These are phyloP conservation scores for Thereva unica DNA, from an alignment of 2,888 invertebrate species.

Conservation along the genomic window DNA sequence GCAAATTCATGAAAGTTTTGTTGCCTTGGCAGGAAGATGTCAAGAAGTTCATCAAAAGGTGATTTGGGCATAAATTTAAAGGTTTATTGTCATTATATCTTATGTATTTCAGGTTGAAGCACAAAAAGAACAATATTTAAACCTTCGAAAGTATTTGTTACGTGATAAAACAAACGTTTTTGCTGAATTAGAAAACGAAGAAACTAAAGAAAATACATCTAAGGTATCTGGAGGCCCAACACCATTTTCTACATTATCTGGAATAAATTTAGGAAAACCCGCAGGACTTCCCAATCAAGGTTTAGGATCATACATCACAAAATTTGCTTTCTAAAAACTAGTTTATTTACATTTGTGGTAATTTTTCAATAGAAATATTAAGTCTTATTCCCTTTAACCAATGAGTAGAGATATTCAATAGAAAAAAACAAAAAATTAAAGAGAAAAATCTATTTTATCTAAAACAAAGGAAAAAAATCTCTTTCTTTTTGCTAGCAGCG, in stretches of 20 bases:
- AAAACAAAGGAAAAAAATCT: not conserved
- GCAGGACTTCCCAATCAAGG: constrained; percentile 36
- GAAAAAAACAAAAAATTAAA: too few species aligned
- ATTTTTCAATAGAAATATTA: not conserved
- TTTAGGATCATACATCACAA: constrained; percentile 38
- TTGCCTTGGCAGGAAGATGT: constrained; percentile 83
- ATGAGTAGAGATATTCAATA: too few species aligned
- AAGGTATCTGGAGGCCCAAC: constrained; percentile 66
- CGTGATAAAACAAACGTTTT: constrained; percentile 79
- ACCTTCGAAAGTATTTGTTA: constrained; percentile 72
- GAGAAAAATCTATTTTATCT: not conserved
- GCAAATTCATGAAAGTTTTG: constrained; percentile 82
- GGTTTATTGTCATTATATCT: not conserved
- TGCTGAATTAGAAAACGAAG: constrained; percentile 58
- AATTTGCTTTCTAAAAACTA: constrained; percentile 30
- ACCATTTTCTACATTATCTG: constrained; percentile 60
- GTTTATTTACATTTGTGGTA: constrained; percentile 26
- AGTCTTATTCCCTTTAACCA: too few species aligned
- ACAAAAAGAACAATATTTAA: constrained; percentile 84
- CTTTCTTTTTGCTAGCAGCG: not conserved
- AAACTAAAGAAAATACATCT: constrained; percentile 45
- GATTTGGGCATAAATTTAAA: constrained; percentile 1
- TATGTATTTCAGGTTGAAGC: constrained; percentile 65
- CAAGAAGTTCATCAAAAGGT: constrained; percentile 75
- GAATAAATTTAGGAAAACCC: constrained; percentile 33